phyloP scores from a whole-genome alignment of 2,888 invertebrate genomes.

The Coecobrya sp. region DNA sequence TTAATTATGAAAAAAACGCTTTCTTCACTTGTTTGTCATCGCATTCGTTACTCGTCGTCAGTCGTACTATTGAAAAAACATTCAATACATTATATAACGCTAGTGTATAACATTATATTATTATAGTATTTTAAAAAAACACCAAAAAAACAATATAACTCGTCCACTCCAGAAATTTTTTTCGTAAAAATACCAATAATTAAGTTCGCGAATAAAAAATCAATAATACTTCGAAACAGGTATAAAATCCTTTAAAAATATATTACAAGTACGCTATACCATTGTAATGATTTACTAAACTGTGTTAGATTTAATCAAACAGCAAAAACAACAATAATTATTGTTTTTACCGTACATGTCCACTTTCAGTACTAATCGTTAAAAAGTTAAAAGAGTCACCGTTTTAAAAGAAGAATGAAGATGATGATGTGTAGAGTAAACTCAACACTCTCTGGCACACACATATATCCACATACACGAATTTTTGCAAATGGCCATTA shows the following conservation, averaged over 20 bases:
- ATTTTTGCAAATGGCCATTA: slow-evolving; percentile 31
- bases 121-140: neutral
- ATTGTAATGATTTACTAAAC: neutral
- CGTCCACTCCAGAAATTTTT: slow-evolving; percentile 48
- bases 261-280: neutral
- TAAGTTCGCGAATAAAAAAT: slow-evolving; percentile 6
- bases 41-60: slow-evolving; percentile 55
- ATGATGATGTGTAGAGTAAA: neutral
- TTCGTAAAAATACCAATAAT: slow-evolving; percentile 15
- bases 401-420: neutral
- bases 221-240: neutral
- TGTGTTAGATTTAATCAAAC: neutral
- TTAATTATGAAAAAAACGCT: slow-evolving; percentile 17
- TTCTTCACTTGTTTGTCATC: slow-evolving; percentile 39
- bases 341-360: neutral
- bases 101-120: slow-evolving; percentile 28
- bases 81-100: slow-evolving; percentile 1
- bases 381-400: neutral
- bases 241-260: neutral
- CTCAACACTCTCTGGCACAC: neutral
- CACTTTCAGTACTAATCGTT: neutral
- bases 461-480: too few relatives aligned
- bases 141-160: neutral
- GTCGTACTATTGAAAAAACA: slow-evolving; percentile 17
- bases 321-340: neutral